Evolutionary conservation across 2,888 invertebrate species (phyloP).

Genomic region (Deilephila elpenor): DNA sequence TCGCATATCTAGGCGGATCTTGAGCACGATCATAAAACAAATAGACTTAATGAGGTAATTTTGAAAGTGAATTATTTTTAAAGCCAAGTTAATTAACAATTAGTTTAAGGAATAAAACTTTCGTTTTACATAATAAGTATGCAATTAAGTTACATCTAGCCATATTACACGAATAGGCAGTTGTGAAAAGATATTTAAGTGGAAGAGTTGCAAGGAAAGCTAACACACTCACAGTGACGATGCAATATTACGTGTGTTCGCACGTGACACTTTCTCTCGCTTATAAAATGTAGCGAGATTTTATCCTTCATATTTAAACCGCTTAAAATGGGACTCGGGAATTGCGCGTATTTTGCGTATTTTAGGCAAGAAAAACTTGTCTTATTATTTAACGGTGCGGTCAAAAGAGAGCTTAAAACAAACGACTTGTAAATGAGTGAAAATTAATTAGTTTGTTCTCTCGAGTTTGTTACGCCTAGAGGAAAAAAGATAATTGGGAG

Average conservation of each 20-base stretch:
- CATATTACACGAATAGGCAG: not conserved
- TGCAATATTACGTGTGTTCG: slow-evolving; percentile 19
- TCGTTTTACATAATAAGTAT: not conserved
- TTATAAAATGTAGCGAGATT: slow-evolving; percentile 13
- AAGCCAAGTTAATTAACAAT: not conserved
- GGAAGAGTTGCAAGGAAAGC: not conserved
- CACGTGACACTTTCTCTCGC: slow-evolving; percentile 20
- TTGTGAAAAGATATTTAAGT: slow-evolving; percentile 12
- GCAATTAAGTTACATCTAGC: too few relatives aligned
- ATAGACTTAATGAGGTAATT: slow-evolving; percentile 13
- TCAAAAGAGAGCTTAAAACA: slow-evolving; percentile 41
- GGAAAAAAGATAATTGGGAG: slow-evolving; percentile 65
- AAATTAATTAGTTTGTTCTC: slow-evolving; percentile 71
- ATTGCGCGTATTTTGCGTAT: slow-evolving; percentile 2
- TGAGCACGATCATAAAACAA: not conserved
- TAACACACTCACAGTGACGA: slow-evolving; percentile 9
- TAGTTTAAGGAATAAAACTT: not conserved
- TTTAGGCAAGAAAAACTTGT: slow-evolving; percentile 12
- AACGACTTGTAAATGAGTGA: slow-evolving; percentile 71
- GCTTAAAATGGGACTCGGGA: not conserved
- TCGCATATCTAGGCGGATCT: too few relatives aligned
- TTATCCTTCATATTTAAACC: not conserved
- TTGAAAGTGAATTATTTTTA: not conserved
- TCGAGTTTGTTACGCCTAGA: slow-evolving; percentile 49
- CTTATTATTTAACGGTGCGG: slow-evolving; percentile 24